A percentile compares a stretch with the other conserved stretches of the same genome.
These are phyloP conservation scores for Pyrrhia umbra DNA, from an alignment of 2,888 invertebrate genomes.

Conservation along the genomic window DNA sequence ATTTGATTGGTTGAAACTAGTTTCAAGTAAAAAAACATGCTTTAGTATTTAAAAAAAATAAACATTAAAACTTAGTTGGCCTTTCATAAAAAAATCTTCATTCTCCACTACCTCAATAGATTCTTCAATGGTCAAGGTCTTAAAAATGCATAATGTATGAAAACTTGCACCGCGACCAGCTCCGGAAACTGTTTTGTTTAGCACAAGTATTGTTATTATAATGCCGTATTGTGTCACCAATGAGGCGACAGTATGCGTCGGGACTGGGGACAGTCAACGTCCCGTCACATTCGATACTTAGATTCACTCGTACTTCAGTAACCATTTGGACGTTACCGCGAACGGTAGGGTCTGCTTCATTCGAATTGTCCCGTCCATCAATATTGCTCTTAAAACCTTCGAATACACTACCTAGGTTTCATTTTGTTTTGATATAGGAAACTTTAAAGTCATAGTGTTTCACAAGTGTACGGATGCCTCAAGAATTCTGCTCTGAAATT, in stretches of 20 bases:
- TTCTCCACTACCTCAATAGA: conserved; percentile 1
- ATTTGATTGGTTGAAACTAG: too few relatives aligned
- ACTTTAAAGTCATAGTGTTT: conserved; percentile 5
- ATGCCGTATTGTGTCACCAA: conserved; percentile 76
- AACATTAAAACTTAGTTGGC: too few relatives aligned
- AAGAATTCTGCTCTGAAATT: conserved; percentile 41
- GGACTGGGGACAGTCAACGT: conserved; percentile 45
- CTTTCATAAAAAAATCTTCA: conserved; percentile 9
- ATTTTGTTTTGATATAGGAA: background rate
- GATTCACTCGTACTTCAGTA: conserved; percentile 25
- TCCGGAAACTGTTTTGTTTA: conserved; percentile 79
- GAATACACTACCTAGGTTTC: background rate
- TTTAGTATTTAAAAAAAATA: too few relatives aligned
- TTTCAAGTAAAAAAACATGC: too few relatives aligned
- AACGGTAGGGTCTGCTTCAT: conserved; percentile 5
- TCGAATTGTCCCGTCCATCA: background rate
- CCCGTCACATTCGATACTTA: conserved; percentile 37
- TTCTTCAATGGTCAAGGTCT: conserved; percentile 23
- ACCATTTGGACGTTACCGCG: conserved; percentile 33
- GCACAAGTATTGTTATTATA: conserved; percentile 82
- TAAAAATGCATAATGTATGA: conserved; percentile 20
- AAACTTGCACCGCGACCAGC: conserved; percentile 59
- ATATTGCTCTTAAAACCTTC: background rate
- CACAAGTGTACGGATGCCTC: conserved; percentile 6
- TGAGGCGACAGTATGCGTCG: conserved; percentile 37